Evolutionary conservation across 1,140 invertebrate species (phyloP).

Genomic region (Drosophila nannoptera): DNA sequence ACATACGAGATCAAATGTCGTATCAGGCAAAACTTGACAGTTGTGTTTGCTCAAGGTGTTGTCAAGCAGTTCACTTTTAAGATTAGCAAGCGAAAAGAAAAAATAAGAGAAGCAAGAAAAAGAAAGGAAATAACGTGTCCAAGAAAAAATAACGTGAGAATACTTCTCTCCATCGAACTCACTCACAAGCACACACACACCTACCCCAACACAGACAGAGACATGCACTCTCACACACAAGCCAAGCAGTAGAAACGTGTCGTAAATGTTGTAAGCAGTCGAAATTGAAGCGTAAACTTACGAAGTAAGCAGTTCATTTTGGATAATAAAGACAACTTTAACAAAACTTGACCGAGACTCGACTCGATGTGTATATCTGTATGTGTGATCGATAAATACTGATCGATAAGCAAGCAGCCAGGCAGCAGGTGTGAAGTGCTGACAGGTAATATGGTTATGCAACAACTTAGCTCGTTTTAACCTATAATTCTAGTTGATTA

Average conservation of each 20-base stretch:
- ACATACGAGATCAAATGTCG: conserved; percentile 14
- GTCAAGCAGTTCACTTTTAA: conserved; percentile 2
- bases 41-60: no score
- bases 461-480: conserved; percentile 28
- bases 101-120: no score
- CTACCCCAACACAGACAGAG: background rate
- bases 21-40: no score
- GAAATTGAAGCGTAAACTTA: conserved; percentile 31
- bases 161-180: background rate
- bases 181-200: conserved; percentile 20
- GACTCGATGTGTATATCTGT: conserved; percentile 17
- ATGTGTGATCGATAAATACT: conserved; percentile 28
- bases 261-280: conserved; percentile 65
- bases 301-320: conserved; percentile 65
- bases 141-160: no score
- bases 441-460: conserved; percentile 47
- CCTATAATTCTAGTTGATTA: no score
- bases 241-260: conserved; percentile 22
- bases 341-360: conserved; percentile 36
- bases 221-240: conserved; percentile 13
- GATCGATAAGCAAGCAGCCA: background rate
- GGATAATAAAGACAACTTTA: conserved; percentile 70
- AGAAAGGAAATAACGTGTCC: no score
- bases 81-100: background rate
- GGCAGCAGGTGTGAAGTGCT: conserved; percentile 25